Evolutionary conservation across 2,797 vertebrate genomes (phyloP), one percentile per base, ranked within the genome.

Genomic region (Simalia tracyae): DNA sequence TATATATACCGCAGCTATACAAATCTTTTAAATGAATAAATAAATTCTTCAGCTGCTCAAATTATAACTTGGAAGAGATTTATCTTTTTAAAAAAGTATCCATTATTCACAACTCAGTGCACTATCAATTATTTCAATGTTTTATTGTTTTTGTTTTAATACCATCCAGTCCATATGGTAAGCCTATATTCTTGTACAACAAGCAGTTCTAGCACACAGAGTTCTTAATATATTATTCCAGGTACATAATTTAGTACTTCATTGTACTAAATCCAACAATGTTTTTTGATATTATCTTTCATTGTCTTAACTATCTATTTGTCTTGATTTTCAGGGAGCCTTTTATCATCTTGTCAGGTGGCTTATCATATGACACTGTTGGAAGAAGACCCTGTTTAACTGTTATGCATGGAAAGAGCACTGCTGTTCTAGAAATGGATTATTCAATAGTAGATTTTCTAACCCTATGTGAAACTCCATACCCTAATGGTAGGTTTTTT

Each of bases 341-440:
- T 84, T 99, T 99, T 97, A 99, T 99, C 97, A 98, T 99, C 93
- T 98, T 99, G 94, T 99, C 98, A 60, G 99, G 99, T 95, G 99
- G 99, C 72, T 97, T 99, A 95, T 99, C 99, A 2, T 99, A 99
- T 87, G 99, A 99, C 91, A 99, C 99, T 22, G 98, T 99, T 94
- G 99, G 99, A 95, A 98, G 99, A 96, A 98, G 99, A 97, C 98
- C 99, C 88, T 99, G 99, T 97, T 98, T 99, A 97, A 99, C 99
- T n/a, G 99, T 99, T 95, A 99, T 99, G 99, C 99, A 99, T 31
- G 99, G 99, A 10, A 99, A 99, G 95, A 99, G 98, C 97, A 99
- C 99, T 28, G 97, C 99, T 68, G 99, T 99, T 92, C 97, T 99
- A 95, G 99, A 99, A 98, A 99, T 99, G 99, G 99, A 99, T 98